phyloP scores from a whole-genome alignment of 2,888 invertebrate species.

The Cataglyphis livida region DNA sequence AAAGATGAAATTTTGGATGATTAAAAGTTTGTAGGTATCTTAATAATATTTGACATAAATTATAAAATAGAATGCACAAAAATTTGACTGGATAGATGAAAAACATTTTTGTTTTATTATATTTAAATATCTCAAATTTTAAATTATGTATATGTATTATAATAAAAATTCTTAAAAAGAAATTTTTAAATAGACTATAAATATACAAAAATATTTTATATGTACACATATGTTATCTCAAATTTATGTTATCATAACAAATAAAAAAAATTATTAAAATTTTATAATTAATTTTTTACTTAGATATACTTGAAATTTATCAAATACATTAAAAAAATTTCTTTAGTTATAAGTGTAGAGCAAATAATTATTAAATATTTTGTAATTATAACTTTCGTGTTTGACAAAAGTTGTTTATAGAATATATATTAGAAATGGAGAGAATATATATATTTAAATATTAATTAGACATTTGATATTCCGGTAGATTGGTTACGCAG shows the following conservation, averaged over 20 bases:
- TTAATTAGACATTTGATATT: background rate
- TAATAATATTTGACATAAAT: background rate
- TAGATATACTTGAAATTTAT: background rate
- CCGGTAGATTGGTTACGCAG: background rate
- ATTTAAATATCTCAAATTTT: no score
- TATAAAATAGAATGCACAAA: background rate
- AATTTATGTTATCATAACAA: background rate
- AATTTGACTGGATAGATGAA: background rate
- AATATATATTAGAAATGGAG: background rate
- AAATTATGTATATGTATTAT: no score
- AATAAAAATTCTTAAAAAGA: no score
- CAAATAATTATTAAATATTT: background rate
- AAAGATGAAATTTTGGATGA: background rate
- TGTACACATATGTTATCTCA: background rate
- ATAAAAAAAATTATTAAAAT: background rate
- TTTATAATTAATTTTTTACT: background rate
- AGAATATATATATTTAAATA: background rate
- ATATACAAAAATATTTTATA: background rate
- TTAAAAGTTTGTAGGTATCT: slow-evolving; percentile 15
- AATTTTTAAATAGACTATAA: no score
- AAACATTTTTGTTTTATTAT: background rate
- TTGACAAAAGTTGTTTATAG: background rate
- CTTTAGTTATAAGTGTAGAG: background rate
- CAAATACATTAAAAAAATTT: background rate
- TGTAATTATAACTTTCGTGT: background rate